Conservation (phyloP, 2,888 invertebrate species). For the Cynaeus angustus region DNA sequence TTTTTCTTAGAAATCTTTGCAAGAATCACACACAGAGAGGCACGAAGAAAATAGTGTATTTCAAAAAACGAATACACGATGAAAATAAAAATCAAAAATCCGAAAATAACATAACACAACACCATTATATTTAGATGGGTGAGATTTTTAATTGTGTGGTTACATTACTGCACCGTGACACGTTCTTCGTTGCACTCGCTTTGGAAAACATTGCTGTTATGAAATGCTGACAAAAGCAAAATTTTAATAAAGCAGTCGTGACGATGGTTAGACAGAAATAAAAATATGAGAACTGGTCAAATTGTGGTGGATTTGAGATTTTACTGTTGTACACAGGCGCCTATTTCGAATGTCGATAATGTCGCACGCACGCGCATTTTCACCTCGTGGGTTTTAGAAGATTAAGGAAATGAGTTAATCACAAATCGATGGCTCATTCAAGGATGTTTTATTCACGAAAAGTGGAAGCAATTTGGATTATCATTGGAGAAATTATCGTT, state of each 20-base stretch:
- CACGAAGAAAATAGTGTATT: constrained; percentile 83
- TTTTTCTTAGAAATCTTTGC: constrained; percentile 79
- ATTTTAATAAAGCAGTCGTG: background rate
- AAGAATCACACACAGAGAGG: constrained; percentile 78
- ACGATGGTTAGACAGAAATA: constrained; percentile 2
- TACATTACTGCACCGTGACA: constrained; percentile 17
- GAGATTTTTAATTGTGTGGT: constrained; percentile 28
- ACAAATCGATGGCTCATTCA: background rate
- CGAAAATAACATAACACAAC: constrained; percentile 67
- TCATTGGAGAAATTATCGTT: no score
- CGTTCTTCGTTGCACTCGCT: constrained; percentile 3
- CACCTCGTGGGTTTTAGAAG: background rate
- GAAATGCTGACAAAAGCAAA: constrained; percentile 38
- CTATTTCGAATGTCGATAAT: constrained; percentile 40
- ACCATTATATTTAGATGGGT: constrained; percentile 35
- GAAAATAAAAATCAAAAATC: constrained; percentile 71
- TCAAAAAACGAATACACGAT: constrained; percentile 79
- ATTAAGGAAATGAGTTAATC: no score
- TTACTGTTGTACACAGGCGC: constrained; percentile 28
- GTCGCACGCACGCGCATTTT: constrained; percentile 23
- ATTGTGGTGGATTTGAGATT: background rate
- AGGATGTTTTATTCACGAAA: background rate
- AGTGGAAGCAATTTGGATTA: no score
- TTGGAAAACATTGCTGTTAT: constrained; percentile 17
- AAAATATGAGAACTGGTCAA: background rate